phyloP scores from a whole-genome alignment of 1,140 invertebrate genomes.

The Aphaenogaster floridana region DNA sequence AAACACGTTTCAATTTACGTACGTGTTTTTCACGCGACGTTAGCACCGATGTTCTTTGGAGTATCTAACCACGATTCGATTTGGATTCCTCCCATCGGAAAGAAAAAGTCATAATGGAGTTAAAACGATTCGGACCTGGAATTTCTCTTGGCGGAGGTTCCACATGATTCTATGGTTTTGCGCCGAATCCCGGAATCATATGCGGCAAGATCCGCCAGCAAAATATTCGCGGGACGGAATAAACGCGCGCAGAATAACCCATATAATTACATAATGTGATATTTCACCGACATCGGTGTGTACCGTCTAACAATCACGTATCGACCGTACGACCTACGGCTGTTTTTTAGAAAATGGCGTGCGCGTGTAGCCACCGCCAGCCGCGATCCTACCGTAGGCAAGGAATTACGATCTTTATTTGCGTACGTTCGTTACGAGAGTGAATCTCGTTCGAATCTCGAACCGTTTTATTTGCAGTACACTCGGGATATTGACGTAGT shows the following conservation, averaged over 20 bases:
- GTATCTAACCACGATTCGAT: constrained; percentile 22
- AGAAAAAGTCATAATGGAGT: constrained; percentile 30
- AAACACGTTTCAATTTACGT: constrained; percentile 14
- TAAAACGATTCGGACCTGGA: not conserved
- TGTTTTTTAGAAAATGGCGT: constrained; percentile 41
- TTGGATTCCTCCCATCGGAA: not conserved
- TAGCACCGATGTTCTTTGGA: not conserved
- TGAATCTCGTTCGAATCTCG: constrained; percentile 44
- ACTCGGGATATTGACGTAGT: constrained; percentile 52
- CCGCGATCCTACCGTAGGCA: constrained; percentile 17
- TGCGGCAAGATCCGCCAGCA: not conserved
- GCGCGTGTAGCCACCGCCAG: not conserved
- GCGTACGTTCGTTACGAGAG: constrained; percentile 59
- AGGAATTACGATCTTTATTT: constrained; percentile 62
- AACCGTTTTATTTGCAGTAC: constrained; percentile 43
- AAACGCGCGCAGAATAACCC: constrained; percentile 23
- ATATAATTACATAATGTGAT: constrained; percentile 56
- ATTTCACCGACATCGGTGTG: constrained; percentile 3
- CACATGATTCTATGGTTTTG: constrained; percentile 2
- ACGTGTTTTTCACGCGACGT: not conserved
- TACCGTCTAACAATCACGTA: constrained; percentile 41
- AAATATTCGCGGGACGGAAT: not conserved
- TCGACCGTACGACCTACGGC: constrained; percentile 8
- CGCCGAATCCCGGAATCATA: not conserved
- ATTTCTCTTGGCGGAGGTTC: not conserved